Conservation (phyloP, 2,888 invertebrate species). For the Mesorhabditis spiculigera region DNA sequence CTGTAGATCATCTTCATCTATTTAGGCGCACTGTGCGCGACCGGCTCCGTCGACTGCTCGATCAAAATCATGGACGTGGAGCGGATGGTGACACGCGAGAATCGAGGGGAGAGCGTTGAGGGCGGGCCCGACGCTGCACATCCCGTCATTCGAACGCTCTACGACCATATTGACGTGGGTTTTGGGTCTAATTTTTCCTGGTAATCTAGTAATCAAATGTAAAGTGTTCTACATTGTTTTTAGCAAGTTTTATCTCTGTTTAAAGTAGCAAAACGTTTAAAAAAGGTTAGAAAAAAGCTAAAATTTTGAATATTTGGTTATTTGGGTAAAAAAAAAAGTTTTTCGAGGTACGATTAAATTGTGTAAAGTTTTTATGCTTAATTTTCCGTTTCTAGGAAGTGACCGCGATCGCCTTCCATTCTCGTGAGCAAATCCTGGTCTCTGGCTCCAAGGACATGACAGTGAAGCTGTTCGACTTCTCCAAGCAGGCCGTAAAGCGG, state of each 20-base stretch:
- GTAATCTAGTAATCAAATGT: no score
- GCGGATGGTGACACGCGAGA: conserved; percentile 93
- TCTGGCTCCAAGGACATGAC: conserved; percentile 91
- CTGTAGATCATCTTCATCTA: neutral
- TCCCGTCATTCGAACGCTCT: conserved; percentile 93
- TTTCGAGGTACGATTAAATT: no score
- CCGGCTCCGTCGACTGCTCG: conserved; percentile 95
- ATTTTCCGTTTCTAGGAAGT: conserved; percentile 71
- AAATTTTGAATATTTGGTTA: no score
- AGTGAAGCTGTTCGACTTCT: conserved; percentile 93
- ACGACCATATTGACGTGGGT: conserved; percentile 81
- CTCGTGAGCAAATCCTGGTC: conserved; percentile 85
- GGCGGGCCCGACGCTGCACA: conserved; percentile 68
- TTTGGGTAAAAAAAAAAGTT: no score
- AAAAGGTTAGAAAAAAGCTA: no score
- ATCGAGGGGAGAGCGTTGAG: conserved; percentile 58
- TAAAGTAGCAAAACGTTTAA: no score
- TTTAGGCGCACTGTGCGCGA: conserved; percentile 82
- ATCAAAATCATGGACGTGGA: conserved; percentile 99
- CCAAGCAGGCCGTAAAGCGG: conserved; percentile 95
- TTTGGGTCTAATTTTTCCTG: neutral
- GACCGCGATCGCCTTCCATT: conserved; percentile 92
- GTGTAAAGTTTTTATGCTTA: neutral
- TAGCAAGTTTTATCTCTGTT: no score
- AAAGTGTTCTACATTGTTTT: no score